phyloP scores from a whole-genome alignment of 1,140 invertebrate genomes.

The Acromyrmex charruanus region DNA sequence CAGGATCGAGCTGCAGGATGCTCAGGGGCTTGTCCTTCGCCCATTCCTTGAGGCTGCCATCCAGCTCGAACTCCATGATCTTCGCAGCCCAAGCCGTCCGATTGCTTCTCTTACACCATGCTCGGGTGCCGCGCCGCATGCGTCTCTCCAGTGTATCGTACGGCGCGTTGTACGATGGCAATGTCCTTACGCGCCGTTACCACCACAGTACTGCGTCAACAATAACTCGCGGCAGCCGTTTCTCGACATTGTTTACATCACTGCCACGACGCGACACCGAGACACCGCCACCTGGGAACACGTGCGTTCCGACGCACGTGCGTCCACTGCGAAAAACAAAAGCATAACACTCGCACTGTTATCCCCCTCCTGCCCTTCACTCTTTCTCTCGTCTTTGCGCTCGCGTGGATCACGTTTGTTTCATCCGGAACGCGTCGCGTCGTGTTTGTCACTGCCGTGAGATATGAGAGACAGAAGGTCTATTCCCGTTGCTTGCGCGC shows the following conservation, averaged over 20 bases:
- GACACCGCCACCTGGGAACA: background rate
- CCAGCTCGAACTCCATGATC: slow-evolving; percentile 93
- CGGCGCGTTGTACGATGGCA: slow-evolving; percentile 16
- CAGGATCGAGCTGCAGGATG: slow-evolving; percentile 97
- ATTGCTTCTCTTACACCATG: slow-evolving; percentile 66
- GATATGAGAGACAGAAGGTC: too few species aligned
- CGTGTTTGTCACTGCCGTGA: background rate
- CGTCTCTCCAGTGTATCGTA: slow-evolving; percentile 17
- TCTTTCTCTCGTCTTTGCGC: background rate
- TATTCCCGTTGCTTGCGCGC: too few species aligned
- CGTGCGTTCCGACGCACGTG: slow-evolving; percentile 42
- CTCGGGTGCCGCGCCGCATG: slow-evolving; percentile 32
- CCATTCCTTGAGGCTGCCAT: slow-evolving; percentile 97
- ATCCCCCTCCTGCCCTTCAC: background rate
- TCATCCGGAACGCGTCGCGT: background rate
- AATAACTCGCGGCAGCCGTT: background rate
- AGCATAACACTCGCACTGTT: slow-evolving; percentile 36
- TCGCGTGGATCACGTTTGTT: slow-evolving; percentile 56
- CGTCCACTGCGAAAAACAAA: slow-evolving; percentile 27
- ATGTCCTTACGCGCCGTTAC: slow-evolving; percentile 26
- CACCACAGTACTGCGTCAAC: slow-evolving; percentile 16
- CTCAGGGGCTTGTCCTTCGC: slow-evolving; percentile 97
- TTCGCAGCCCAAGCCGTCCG: slow-evolving; percentile 33
- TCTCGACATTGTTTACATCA: slow-evolving; percentile 46
- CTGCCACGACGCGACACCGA: background rate